These are phyloP conservation scores for Ophthalmolycus amberensis DNA, from an alignment of 2,113 vertebrate genomes.

Conservation along the genomic window DNA sequence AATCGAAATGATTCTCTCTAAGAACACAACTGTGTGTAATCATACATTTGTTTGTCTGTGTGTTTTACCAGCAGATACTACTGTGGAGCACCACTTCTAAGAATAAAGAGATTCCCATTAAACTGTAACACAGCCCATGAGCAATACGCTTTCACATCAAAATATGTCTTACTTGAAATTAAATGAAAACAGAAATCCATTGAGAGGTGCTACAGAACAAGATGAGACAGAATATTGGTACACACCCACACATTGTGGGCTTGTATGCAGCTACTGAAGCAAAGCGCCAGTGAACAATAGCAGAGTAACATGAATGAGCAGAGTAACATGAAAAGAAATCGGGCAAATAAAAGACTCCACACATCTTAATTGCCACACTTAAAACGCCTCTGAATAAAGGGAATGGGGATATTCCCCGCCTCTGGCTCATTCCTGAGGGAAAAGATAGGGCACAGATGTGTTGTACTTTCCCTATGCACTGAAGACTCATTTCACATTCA, in stretches of 20 bases:
- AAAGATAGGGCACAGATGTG: slow-evolving; percentile 53
- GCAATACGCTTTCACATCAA: slow-evolving; percentile 29
- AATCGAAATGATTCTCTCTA: not conserved
- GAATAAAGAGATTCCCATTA: slow-evolving; percentile 12
- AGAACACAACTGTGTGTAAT: not conserved
- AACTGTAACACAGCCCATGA: slow-evolving; percentile 8
- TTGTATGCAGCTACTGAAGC: slow-evolving; percentile 56
- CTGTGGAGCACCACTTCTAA: not conserved
- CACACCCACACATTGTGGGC: slow-evolving; percentile 30
- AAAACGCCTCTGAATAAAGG: slow-evolving; percentile 52
- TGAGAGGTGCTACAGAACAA: slow-evolving; percentile 22
- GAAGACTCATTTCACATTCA: slow-evolving; percentile 69
- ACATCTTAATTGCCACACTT: slow-evolving; percentile 69
- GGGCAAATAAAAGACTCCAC: slow-evolving; percentile 54
- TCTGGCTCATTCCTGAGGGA: slow-evolving; percentile 55
- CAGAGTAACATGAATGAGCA: slow-evolving; percentile 29
- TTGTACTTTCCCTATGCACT: slow-evolving; percentile 45
- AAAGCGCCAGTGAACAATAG: slow-evolving; percentile 57
- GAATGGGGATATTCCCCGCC: slow-evolving; percentile 44
- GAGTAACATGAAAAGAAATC: slow-evolving; percentile 54
- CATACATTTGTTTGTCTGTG: not conserved
- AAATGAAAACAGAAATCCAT: slow-evolving; percentile 38
- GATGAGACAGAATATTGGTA: slow-evolving; percentile 36
- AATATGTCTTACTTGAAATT: slow-evolving; percentile 27
- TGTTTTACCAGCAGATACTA: not conserved